Base-by-base conservation (phyloP, 2,113 vertebrate genomes). In the Cryptotis parvus region DNA sequence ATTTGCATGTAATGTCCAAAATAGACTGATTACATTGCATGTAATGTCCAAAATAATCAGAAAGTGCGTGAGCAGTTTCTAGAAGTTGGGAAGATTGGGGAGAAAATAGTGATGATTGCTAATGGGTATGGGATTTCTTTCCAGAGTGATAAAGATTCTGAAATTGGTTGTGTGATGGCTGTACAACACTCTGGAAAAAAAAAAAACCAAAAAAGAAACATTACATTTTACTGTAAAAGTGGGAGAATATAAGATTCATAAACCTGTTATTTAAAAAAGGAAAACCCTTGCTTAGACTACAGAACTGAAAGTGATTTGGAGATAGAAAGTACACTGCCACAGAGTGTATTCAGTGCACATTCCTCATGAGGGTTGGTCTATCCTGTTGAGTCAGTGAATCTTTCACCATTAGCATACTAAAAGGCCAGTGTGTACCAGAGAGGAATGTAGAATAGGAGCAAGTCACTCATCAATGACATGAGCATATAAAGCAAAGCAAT, bases 401-500 rank as follows among this genome's bases (percentile, higher is more conserved):
- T 81, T 78, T 58, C 68, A 58, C 81, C 37, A 83, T 45, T 43
- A 58, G 29, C 12, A 52, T 39, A 43, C 70, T 72, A 83, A 91
- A 65, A 58, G 55, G 22, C 55, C 55, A 80, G 31, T 33, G 8
- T 58, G 35, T 89, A 66, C 72, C 33, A 63, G 45, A 61, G 16
- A 92, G 58, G 81, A 84, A 89, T 20, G 6, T 70, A n/a, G 33
- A 83, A 66, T 20, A 75, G 27, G 11, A 89, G 73, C 61, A 95
- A 52, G 68, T 52, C 37, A 86, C 52, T 58, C 66, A 90, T 83
- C 26, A 92, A 35, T 66, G 65, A 90, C 18, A 85, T 83, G 41
- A 83, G 73, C 45, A 76, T 31, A 72, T 20, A 10, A 93, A 88
- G 26, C 37, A 89, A 82, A 94, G 26, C 66, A 72, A 94, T 72